These are phyloP conservation scores for Aleiodes sp. DNA, from an alignment of 1,140 invertebrate species.

Conservation along the genomic window DNA sequence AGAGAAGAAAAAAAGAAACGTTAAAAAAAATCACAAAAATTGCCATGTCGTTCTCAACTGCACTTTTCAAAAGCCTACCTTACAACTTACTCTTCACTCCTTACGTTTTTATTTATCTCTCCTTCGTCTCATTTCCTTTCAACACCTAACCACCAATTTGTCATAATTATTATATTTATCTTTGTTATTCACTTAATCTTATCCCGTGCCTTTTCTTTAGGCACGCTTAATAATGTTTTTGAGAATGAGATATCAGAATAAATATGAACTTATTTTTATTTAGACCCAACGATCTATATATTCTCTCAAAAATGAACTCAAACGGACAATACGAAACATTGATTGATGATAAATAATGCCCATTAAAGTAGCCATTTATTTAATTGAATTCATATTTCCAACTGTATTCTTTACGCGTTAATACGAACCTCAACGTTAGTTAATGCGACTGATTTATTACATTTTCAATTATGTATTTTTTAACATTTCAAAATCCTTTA, in stretches of 20 bases:
- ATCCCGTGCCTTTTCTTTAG: conserved; percentile 34
- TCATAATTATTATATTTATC: conserved; percentile 64
- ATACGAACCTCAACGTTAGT: no score
- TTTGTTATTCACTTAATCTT: conserved; percentile 60
- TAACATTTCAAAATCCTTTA: no score
- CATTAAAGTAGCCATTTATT: no score
- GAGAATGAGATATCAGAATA: neutral
- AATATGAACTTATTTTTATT: no score
- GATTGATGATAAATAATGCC: no score
- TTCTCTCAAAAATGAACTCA: no score
- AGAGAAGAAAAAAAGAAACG: neutral
- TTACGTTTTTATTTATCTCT: conserved; percentile 3
- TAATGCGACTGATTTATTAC: no score
- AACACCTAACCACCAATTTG: conserved; percentile 16
- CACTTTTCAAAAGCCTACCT: neutral
- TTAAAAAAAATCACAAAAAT: conserved; percentile 6
- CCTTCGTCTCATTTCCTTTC: conserved; percentile 18
- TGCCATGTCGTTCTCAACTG: conserved; percentile 2
- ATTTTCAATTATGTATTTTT: no score
- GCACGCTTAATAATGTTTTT: neutral
- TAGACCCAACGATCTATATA: no score
- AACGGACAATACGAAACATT: no score
- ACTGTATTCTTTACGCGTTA: no score
- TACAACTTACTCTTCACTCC: neutral
- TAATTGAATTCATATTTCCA: no score